Base-by-base conservation (phyloP, 2,797 vertebrate genomes). In the Characodon lateralis region DNA sequence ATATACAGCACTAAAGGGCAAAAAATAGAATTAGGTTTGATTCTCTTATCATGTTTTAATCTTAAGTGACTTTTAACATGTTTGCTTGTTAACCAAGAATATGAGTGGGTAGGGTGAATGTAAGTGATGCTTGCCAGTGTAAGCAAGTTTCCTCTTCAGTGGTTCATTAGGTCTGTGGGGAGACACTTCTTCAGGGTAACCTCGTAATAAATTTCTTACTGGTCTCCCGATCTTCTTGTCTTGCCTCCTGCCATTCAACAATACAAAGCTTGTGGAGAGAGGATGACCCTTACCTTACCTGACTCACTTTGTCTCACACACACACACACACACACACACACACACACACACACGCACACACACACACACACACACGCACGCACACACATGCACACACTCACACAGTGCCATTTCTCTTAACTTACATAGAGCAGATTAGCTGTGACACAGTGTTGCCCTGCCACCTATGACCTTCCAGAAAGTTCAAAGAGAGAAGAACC, bases 381-480 rank as follows among this genome's bases (percentile, higher is more conserved):
- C 35, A 35, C 79, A 43, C 58, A 65, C 70, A 75, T 61, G 74
- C 46, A 74, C 63, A 78, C 56, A 56, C 72, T 68, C 55, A 78
- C 48, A 10, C 76, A 39, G 9, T 56, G 46, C 72, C 41, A 72
- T 87, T 89, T 87, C 83, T 88, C 70, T 80, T 73, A 79, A 81
- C 87, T 89, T 81, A 83, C 82, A 79, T 69, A 5, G 80, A 81
- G 79, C 80, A 92, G 90, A 94, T 94, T 93, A 93, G 82, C 90
- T 85, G 85, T 90, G 93, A 91, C 93, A 92, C 83, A 48, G 82
- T 87, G 82, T 86, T 89, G 91, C 86, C 90, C 92, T 91, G 83
- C 81, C 86, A 93, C 92, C 92, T 88, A 80, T 90, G 88, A 93
- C 93, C 92, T 91, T 89, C 83, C 83, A 87, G 81, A 90, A 89